Base-by-base conservation (phyloP, 2,113 vertebrate genomes). In the Colinus virginianus region DNA sequence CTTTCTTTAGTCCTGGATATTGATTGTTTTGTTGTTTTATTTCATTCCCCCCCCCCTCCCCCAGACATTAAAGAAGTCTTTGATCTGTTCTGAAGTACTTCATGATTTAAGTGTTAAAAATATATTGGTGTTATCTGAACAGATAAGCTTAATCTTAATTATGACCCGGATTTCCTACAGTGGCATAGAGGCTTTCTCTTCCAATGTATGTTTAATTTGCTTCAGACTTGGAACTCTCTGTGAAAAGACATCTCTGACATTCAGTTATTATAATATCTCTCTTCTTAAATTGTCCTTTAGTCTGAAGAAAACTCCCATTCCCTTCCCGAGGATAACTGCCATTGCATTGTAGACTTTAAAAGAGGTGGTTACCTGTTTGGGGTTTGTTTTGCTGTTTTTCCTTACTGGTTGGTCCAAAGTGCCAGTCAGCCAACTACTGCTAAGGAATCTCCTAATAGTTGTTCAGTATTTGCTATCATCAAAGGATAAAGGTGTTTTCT, bases 191-290 rank as follows among this genome's bases (percentile, higher is more conserved):
- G 8, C 38, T 75, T 1, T 81, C 51, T 76, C n/a, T 78, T 94
- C 48, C 23, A 48, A 8, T 4, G 1, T 32, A 17, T 4, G 3
- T 78, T 78, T 78, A 66, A 66, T 84, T 78, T 63, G 3, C 0
- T 84, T 94, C 40, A 43, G 72, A 62, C 46, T 63, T 78, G 32
- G 38, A 78, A 81, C 32, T 26, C 23, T 89, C 55, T 89, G 40
- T 84, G 92, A 84, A 87, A 92, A 74, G 28, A 84, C 71, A 84
- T 87, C 58, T 92, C 67, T 76, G 63, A 95, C 87, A 75, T 89
- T 48, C 17, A 25, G 30, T 78, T 80, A 28, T 38, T 66, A 2
- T 58, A 78, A 59, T 3, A 2, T 84, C 74, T 78, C 80, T 87
- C 45, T 84, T 63, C 9, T 61, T 72, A 48, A 93, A 30, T 71